These are phyloP conservation scores for Rachycentron canadum DNA, from an alignment of 2,797 vertebrate genomes.

Conservation along the genomic window DNA sequence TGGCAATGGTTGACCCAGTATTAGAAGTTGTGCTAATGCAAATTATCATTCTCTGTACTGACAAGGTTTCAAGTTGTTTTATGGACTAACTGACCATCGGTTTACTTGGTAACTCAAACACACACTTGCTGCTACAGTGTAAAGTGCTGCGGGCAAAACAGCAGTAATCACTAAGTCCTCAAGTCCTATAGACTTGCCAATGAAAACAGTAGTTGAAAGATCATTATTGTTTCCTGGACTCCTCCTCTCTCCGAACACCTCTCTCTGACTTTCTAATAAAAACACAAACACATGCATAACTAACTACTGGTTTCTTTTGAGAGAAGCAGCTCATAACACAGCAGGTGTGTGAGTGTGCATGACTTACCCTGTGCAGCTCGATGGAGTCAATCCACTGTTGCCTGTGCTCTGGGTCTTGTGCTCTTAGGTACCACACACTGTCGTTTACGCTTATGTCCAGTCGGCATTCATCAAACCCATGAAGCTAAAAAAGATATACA, in stretches of 20 bases:
- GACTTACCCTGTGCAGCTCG: constrained; percentile 93
- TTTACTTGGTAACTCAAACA: constrained; percentile 16
- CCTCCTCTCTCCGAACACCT: constrained; percentile 75
- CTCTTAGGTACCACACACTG: constrained; percentile 96
- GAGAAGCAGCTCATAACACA: neutral
- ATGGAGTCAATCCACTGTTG: constrained; percentile 94
- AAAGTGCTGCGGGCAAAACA: neutral
- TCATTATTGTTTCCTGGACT: constrained; percentile 74
- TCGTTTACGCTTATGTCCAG: constrained; percentile 97
- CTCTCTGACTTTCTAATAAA: constrained; percentile 79
- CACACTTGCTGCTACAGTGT: constrained; percentile 4
- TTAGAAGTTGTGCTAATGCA: too few relatives aligned
- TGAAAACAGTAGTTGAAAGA: constrained; percentile 76
- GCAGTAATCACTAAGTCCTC: constrained; percentile 19
- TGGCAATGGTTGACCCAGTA: neutral
- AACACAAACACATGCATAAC: constrained; percentile 62
- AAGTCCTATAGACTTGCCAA: constrained; percentile 49
- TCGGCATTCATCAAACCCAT: constrained; percentile 96
- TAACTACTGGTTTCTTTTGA: neutral
- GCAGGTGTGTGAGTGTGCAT: neutral
- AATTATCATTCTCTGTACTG: too few relatives aligned
- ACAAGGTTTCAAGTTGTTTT: too few relatives aligned
- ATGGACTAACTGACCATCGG: neutral
- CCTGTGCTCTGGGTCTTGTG: constrained; percentile 92
- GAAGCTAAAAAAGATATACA: constrained; percentile 82